Evolutionary conservation across 2,888 invertebrate genomes (phyloP).

Genomic region (Acrobasis consociella): DNA sequence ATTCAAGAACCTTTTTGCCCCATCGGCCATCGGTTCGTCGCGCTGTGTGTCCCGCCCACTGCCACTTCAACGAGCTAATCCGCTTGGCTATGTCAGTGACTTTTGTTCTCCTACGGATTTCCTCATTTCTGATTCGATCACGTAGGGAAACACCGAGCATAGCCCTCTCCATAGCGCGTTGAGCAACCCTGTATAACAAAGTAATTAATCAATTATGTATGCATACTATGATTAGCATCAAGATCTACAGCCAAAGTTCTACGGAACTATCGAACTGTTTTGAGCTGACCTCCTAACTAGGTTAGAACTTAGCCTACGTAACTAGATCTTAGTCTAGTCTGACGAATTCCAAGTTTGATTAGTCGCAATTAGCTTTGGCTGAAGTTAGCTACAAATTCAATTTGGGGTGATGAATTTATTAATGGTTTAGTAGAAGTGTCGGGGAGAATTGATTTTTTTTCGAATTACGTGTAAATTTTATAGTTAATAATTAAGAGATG

Average conservation of each 20-base stretch:
- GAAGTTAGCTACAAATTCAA: not conserved
- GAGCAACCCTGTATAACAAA: not conserved
- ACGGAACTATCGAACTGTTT: constrained; percentile 2
- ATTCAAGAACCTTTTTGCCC: too few relatives aligned
- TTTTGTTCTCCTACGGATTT: too few relatives aligned
- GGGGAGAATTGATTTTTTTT: too few relatives aligned
- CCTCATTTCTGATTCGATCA: too few relatives aligned
- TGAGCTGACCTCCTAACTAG: constrained; percentile 3
- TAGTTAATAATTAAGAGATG: too few relatives aligned
- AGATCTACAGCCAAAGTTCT: not conserved
- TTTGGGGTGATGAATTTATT: not conserved
- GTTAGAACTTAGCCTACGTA: constrained; percentile 7
- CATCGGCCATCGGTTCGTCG: too few relatives aligned
- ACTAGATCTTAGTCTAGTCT: not conserved
- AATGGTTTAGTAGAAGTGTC: not conserved
- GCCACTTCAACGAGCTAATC: too few relatives aligned
- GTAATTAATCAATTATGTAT: not conserved
- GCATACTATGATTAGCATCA: not conserved
- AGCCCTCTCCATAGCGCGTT: too few relatives aligned
- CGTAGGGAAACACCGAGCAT: too few relatives aligned
- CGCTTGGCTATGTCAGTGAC: too few relatives aligned
- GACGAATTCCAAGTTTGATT: constrained; percentile 11
- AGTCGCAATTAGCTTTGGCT: not conserved
- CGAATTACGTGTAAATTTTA: too few relatives aligned
- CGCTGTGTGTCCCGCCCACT: too few relatives aligned